These are phyloP conservation scores for Hypocryptadius cinnamomeus DNA, from an alignment of 2,113 vertebrate species.

Conservation along the genomic window DNA sequence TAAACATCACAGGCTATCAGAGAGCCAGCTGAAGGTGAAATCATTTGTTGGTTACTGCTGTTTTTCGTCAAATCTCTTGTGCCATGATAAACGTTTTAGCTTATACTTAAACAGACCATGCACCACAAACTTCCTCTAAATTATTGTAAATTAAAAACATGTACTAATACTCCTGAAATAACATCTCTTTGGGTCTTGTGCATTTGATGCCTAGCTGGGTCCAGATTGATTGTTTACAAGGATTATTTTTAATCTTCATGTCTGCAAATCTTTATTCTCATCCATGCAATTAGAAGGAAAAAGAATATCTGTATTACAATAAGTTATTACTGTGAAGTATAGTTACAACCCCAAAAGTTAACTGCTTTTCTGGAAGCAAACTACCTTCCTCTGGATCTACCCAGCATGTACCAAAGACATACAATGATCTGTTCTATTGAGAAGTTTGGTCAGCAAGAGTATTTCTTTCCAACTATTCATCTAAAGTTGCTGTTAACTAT, in stretches of 20 bases:
- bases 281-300: background rate
- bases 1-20: background rate
- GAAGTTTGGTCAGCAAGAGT: background rate
- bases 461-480: background rate
- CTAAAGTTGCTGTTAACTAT: background rate
- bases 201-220: background rate
- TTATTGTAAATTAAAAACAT: background rate
- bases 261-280: background rate
- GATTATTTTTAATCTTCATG: slow-evolving; percentile 5
- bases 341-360: background rate
- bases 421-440: background rate
- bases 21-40: background rate
- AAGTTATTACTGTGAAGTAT: background rate
- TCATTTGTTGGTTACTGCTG: background rate
- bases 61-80: background rate
- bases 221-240: background rate
- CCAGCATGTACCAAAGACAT: background rate
- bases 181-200: background rate
- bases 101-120: background rate
- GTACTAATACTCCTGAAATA: background rate
- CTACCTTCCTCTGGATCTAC: background rate
- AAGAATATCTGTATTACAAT: background rate
- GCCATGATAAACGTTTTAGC: background rate
- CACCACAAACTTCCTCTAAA: background rate
- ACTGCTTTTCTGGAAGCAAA: background rate